Conservation (phyloP, 2,797 vertebrate species). For the Sebastes kiyomatsui region DNA sequence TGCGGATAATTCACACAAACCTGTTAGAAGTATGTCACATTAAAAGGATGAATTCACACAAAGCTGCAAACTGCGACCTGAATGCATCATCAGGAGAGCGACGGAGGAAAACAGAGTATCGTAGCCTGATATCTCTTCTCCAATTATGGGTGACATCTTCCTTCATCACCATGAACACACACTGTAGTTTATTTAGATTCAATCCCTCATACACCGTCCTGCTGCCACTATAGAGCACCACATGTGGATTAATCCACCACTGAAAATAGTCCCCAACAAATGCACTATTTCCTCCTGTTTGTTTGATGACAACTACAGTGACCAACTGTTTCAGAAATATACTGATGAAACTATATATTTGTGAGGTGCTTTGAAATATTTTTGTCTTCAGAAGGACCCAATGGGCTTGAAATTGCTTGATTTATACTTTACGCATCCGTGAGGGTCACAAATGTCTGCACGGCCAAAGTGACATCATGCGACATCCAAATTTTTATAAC, state of each 20-base stretch:
- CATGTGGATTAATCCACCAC: background rate
- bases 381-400: background rate
- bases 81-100: background rate
- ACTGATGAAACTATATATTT: background rate
- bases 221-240: background rate
- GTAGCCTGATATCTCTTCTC: background rate
- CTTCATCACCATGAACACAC: background rate
- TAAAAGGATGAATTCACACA: constrained; percentile 9
- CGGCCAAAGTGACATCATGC: too few species aligned
- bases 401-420: background rate
- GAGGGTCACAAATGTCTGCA: too few species aligned
- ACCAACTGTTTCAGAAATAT: background rate
- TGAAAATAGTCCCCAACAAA: background rate
- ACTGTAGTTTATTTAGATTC: background rate
- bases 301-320: background rate
- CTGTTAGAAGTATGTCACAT: constrained; percentile 11
- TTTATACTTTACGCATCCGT: too few species aligned
- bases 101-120: background rate
- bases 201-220: background rate
- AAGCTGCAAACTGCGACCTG: constrained; percentile 1
- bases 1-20: constrained; percentile 5
- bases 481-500: too few species aligned
- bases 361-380: background rate
- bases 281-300: background rate
- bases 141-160: background rate